Evolutionary conservation across 23 tunicate species (phyloP).

Genomic region (Aplidium turbinatum): DNA sequence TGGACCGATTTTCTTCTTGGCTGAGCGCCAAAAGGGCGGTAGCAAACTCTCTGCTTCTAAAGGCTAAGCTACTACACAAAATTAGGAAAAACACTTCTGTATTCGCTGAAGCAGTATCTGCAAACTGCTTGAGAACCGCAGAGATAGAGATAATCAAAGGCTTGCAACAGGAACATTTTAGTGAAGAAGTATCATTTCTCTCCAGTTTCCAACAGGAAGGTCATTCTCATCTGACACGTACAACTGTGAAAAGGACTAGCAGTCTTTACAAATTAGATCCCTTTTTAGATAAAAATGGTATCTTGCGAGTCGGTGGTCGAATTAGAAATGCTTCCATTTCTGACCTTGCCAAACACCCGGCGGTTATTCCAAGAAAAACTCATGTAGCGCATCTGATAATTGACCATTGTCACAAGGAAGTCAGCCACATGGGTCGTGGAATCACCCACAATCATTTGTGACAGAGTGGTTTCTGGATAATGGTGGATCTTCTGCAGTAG

Average conservation of each 20-base stretch:
- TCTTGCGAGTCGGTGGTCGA: slow-evolving; percentile 3
- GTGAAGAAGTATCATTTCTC: neutral
- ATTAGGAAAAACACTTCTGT: neutral
- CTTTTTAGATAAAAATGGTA: neutral
- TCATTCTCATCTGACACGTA: too few relatives aligned
- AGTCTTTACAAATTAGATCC: slow-evolving; percentile 5
- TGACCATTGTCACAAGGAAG: slow-evolving; percentile 2
- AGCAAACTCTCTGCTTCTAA: neutral
- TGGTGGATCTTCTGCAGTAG: slow-evolving; percentile 12
- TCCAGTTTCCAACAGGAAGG: too few relatives aligned
- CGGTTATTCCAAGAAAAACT: neutral
- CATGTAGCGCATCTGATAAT: slow-evolving; percentile 8
- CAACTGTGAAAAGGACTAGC: neutral
- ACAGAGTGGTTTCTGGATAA: slow-evolving; percentile 15
- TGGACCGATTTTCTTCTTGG: slow-evolving; percentile 9
- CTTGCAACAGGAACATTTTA: neutral
- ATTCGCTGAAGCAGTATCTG: neutral
- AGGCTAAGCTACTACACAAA: neutral
- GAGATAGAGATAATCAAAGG: neutral
- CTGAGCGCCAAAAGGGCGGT: neutral
- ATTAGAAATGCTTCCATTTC: neutral
- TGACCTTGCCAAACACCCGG: neutral
- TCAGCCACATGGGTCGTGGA: slow-evolving; percentile 9
- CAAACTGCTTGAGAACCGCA: neutral
- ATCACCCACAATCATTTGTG: slow-evolving; percentile 16